Percentiles rank a stretch among this genome's conserved stretches.
These are phyloP conservation scores for Leucophenga maculata DNA, from an alignment of 2,888 invertebrate species.

Conservation along the genomic window DNA sequence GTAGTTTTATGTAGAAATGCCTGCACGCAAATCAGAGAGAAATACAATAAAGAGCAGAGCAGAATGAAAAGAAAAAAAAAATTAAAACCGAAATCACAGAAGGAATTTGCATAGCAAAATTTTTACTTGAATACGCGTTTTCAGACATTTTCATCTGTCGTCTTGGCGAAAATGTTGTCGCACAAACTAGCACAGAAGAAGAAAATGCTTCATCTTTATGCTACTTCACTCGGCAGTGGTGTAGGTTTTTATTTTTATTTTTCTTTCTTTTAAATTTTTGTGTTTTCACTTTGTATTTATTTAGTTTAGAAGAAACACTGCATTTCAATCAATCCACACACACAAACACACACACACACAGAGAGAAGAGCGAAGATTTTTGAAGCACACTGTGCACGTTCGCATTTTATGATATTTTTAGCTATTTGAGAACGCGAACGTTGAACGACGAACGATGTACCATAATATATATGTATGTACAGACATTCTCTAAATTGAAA, in stretches of 20 bases:
- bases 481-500: constrained; percentile 62
- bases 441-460: constrained; percentile 30
- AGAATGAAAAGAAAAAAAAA: constrained; percentile 34
- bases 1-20: constrained; percentile 51
- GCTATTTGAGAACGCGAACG: constrained; percentile 42
- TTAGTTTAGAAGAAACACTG: constrained; percentile 44
- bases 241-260: constrained; percentile 22
- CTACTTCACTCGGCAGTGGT: constrained; percentile 32
- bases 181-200: constrained; percentile 19
- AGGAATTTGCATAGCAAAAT: constrained; percentile 36
- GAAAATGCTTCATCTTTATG: constrained; percentile 22
- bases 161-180: not conserved
- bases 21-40: constrained; percentile 41
- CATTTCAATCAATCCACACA: constrained; percentile 58
- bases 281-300: constrained; percentile 13
- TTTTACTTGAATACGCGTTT: constrained; percentile 40
- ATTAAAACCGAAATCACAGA: constrained; percentile 51
- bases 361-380: constrained; percentile 22
- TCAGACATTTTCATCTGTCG: not conserved
- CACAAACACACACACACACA: constrained; percentile 1
- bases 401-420: constrained; percentile 57
- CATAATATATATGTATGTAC: constrained; percentile 44
- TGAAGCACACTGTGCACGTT: constrained; percentile 32
- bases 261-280: constrained; percentile 8
- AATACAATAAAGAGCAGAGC: constrained; percentile 33